Percentiles rank a stretch among this genome's conserved stretches.
Evolutionary conservation across 2,113 vertebrate genomes (phyloP).

Genomic region (Butorides virescens): DNA sequence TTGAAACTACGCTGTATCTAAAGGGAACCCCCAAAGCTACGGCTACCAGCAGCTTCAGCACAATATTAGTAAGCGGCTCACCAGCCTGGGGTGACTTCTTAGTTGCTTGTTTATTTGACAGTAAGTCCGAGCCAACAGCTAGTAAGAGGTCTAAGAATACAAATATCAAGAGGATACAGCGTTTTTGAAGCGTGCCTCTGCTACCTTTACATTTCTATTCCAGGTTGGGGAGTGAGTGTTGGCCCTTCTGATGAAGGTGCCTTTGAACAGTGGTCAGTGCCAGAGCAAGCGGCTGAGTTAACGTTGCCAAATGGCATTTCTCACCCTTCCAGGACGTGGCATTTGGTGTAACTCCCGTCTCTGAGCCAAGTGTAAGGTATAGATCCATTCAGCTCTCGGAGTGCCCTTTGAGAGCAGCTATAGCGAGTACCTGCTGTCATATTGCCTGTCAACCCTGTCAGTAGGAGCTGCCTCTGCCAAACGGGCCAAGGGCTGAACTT

Average conservation of each 20-base stretch:
- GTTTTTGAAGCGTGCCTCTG: fast-evolving
- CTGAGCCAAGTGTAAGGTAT: not conserved
- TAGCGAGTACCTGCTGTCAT: not conserved
- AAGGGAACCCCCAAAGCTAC: not conserved
- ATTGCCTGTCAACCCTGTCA: not conserved
- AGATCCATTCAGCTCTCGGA: fast-evolving
- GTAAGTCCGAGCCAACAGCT: not conserved
- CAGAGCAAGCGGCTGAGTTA: fast-evolving
- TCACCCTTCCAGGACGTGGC: fast-evolving
- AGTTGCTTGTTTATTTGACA: not conserved
- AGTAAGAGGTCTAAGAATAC: fast-evolving
- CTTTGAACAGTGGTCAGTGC: not conserved
- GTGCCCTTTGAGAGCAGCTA: not conserved
- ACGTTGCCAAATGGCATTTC: not conserved
- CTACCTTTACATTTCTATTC: not conserved
- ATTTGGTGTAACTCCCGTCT: not conserved
- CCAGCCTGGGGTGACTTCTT: not conserved
- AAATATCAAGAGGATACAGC: not conserved
- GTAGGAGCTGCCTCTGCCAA: not conserved
- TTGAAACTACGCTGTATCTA: not conserved
- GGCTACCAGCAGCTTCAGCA: not conserved
- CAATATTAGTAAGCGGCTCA: not conserved
- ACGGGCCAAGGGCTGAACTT: not conserved
- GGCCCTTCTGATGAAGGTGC: not conserved
- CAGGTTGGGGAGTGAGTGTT: not conserved